Percentiles rank a stretch among this genome's conserved stretches.
Conservation (phyloP, 2,797 vertebrate species). For the Amazona ochrocephala region DNA sequence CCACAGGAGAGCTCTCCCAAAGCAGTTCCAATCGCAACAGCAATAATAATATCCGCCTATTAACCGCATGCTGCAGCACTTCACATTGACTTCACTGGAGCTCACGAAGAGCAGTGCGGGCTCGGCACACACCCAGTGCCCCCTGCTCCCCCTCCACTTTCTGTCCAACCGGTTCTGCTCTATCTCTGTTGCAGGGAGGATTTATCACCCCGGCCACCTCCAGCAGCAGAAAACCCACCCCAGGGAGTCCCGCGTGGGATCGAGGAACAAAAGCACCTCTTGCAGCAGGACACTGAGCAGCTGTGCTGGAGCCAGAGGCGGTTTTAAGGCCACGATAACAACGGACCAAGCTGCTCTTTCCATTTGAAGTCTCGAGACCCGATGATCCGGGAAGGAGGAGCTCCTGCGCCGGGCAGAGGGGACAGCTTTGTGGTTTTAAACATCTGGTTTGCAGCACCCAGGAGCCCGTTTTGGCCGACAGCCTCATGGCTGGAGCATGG, state of each 20-base stretch:
- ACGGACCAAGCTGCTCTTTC: neutral
- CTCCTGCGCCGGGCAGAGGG: neutral
- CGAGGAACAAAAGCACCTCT: neutral
- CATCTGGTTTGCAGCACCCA: constrained; percentile 12
- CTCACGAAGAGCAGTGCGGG: neutral
- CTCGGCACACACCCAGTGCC: neutral
- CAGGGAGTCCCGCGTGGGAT: neutral
- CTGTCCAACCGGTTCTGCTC: constrained; percentile 86
- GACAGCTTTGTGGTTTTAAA: neutral
- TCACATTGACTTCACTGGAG: neutral
- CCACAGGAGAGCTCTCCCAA: neutral
- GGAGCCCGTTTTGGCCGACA: neutral
- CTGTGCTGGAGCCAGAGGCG: neutral
- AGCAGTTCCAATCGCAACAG: neutral
- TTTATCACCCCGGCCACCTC: constrained; percentile 76
- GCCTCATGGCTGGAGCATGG: neutral
- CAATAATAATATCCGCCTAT: neutral
- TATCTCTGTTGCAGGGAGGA: constrained; percentile 77
- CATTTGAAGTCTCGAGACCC: rapidly evolving
- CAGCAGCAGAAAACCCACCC: constrained; percentile 77
- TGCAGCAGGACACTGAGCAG: neutral
- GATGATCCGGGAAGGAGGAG: neutral
- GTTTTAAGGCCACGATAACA: neutral
- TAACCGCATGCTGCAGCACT: neutral
- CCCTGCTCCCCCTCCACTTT: constrained; percentile 66